A percentile compares a stretch with the other conserved stretches of the same genome.
These are phyloP conservation scores for Osmerus eperlanus DNA, from an alignment of 2,113 vertebrate genomes.

Conservation along the genomic window DNA sequence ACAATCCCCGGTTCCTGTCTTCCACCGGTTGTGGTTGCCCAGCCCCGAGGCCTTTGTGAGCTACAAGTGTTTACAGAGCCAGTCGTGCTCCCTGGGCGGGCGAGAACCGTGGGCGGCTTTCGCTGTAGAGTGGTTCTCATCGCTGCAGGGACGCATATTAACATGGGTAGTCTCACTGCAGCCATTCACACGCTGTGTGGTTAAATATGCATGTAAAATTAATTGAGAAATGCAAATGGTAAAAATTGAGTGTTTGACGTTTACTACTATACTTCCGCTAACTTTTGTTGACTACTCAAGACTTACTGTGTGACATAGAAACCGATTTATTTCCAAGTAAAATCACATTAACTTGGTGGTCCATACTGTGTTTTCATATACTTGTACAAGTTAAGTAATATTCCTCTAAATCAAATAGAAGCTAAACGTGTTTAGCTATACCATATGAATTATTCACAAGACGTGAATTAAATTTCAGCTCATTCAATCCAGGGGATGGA, in stretches of 20 bases:
- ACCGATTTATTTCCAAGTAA: too few relatives aligned
- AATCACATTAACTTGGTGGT: too few relatives aligned
- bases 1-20: too few relatives aligned
- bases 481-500: not conserved
- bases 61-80: constrained; percentile 29
- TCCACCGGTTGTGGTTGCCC: too few relatives aligned
- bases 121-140: constrained; percentile 37
- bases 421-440: not conserved
- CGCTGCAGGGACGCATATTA: constrained; percentile 31
- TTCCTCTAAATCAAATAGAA: not conserved
- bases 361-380: too few relatives aligned
- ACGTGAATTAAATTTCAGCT: not conserved
- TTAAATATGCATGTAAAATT: not conserved
- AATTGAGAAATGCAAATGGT: not conserved
- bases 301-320: too few relatives aligned
- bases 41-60: not conserved
- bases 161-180: constrained; percentile 20
- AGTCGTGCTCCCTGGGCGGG: constrained; percentile 43
- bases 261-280: too few relatives aligned
- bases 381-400: too few relatives aligned
- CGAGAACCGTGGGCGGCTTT: constrained; percentile 45
- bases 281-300: too few relatives aligned
- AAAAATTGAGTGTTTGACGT: not conserved
- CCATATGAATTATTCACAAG: not conserved
- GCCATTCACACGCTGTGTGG: not conserved